A percentile compares a stretch with the other conserved stretches of the same genome.
Conservation (phyloP, 1,140 invertebrate genomes). For the Stegodyphus mimosarum region DNA sequence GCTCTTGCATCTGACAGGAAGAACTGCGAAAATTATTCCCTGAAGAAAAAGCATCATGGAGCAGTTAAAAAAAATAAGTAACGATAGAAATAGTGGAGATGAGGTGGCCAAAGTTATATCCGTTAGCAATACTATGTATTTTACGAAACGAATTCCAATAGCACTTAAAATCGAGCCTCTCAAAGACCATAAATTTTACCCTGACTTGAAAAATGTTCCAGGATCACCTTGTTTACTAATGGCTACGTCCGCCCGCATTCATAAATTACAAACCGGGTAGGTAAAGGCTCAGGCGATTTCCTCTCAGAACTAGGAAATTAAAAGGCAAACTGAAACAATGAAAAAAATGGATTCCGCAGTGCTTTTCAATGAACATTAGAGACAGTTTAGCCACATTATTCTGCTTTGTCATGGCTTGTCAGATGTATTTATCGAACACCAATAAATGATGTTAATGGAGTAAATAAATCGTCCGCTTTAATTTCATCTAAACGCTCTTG, state of each 20-base stretch:
- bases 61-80: no score
- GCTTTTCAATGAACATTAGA: conserved; percentile 36
- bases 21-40: no score
- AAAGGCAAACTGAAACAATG: conserved; percentile 1
- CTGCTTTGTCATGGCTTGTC: conserved; percentile 15
- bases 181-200: conserved; percentile 26
- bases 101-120: conserved; percentile 10
- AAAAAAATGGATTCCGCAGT: not conserved
- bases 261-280: no score
- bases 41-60: no score
- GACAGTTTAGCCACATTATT: conserved; percentile 12
- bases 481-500: not conserved
- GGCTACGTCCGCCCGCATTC: no score
- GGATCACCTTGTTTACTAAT: no score
- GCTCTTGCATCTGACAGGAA: no score
- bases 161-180: conserved; percentile 26
- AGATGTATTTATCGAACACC: conserved; percentile 36
- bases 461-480: not conserved
- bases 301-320: conserved; percentile 7
- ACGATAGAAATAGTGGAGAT: not conserved
- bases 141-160: conserved; percentile 38
- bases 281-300: not conserved
- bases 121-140: not conserved
- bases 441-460: conserved; percentile 28
- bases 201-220: conserved; percentile 8